phyloP scores from a whole-genome alignment of 92 coral and sea anemone genomes.

The Muricea muricata region DNA sequence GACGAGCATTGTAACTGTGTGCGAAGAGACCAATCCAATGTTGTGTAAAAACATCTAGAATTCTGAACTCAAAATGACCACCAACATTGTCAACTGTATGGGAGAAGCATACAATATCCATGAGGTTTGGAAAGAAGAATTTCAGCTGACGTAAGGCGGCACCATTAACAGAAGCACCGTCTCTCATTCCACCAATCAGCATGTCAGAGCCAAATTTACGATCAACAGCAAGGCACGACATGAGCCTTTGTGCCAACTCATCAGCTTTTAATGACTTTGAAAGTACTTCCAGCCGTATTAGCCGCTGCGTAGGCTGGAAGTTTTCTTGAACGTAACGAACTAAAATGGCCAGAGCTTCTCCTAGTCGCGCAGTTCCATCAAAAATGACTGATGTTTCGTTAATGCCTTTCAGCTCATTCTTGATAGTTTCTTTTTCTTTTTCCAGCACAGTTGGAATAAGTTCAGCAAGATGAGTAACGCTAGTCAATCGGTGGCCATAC shows the following conservation, averaged over 20 bases:
- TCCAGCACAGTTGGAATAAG: constrained; percentile 58
- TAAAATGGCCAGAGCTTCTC: constrained; percentile 53
- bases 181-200: constrained; percentile 60
- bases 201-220: constrained; percentile 47
- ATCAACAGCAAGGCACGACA: too few relatives aligned
- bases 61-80: constrained; percentile 50
- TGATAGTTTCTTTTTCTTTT: constrained; percentile 62
- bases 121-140: background rate
- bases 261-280: constrained; percentile 62
- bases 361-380: constrained; percentile 62
- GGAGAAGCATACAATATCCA: too few relatives aligned
- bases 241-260: constrained; percentile 50
- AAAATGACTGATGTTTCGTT: constrained; percentile 59
- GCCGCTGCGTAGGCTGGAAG: too few relatives aligned
- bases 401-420: constrained; percentile 36
- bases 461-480: background rate
- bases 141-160: constrained; percentile 66
- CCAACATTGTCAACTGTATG: constrained; percentile 53
- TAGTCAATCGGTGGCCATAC: constrained; percentile 25
- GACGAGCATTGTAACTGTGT: constrained; percentile 35
- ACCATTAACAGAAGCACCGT: constrained; percentile 71
- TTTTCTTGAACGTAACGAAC: constrained; percentile 57
- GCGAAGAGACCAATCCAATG: constrained; percentile 60
- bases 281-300: constrained; percentile 44
- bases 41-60: constrained; percentile 51